phyloP scores from a whole-genome alignment of 2,113 vertebrate species.

The Cynocephalus volans region DNA sequence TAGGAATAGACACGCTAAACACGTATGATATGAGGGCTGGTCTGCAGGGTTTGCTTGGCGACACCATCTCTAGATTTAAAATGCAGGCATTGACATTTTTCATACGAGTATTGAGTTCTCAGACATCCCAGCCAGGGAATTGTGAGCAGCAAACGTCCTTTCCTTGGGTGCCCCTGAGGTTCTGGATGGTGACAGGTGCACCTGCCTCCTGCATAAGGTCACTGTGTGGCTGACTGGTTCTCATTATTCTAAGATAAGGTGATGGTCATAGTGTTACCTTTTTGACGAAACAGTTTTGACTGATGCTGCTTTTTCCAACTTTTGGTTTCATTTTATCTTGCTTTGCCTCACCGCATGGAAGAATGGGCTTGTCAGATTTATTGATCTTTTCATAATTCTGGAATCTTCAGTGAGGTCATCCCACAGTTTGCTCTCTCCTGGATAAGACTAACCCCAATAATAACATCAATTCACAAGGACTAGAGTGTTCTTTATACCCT shows the following conservation, averaged over 20 bases:
- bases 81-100: not conserved
- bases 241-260: not conserved
- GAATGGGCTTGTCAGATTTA: slow-evolving; percentile 21
- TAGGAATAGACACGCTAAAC: not conserved
- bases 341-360: not conserved
- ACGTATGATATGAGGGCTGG: not conserved
- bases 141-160: no score
- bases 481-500: not conserved
- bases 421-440: not conserved
- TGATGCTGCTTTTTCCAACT: not conserved
- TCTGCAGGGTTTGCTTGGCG: not conserved
- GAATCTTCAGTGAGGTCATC: not conserved
- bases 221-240: not conserved
- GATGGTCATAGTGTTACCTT: not conserved
- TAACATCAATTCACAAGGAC: not conserved
- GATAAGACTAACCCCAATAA: not conserved
- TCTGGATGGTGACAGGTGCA: not conserved
- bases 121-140: not conserved
- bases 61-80: not conserved
- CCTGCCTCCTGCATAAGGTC: not conserved
- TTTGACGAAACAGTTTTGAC: not conserved
- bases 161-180: not conserved
- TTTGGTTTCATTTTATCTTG: not conserved
- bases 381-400: slow-evolving; percentile 20
- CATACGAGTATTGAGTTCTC: not conserved